These are phyloP conservation scores for Apotomis capreana DNA, from an alignment of 2,888 invertebrate genomes.

Conservation along the genomic window DNA sequence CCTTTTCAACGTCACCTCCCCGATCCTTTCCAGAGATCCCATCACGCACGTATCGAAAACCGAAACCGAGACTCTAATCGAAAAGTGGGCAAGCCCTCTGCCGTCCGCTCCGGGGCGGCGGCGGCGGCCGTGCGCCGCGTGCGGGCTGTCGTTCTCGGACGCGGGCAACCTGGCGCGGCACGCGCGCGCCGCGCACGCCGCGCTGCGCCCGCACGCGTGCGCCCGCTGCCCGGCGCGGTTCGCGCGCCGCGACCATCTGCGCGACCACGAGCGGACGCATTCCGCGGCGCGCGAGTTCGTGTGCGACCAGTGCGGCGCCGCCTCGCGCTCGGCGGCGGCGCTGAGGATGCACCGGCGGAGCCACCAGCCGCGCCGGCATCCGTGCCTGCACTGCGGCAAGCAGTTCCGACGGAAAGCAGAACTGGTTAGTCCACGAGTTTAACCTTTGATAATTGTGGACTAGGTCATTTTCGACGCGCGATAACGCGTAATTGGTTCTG, in stretches of 20 bases:
- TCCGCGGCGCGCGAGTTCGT: conserved; percentile 70
- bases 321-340: conserved; percentile 79
- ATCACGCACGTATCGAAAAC: neutral
- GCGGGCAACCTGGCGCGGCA: conserved; percentile 80
- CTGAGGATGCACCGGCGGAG: conserved; percentile 74
- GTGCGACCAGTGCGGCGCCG: conserved; percentile 81
- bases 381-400: conserved; percentile 81
- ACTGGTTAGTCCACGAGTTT: conserved; percentile 49
- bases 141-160: conserved; percentile 78
- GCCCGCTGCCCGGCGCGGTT: conserved; percentile 74
- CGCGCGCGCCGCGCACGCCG: conserved; percentile 73
- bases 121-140: conserved; percentile 78
- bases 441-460: too few relatives aligned
- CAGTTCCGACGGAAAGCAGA: conserved; percentile 81
- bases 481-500: too few relatives aligned
- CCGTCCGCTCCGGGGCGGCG: conserved; percentile 52
- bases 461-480: too few relatives aligned
- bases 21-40: conserved; percentile 20
- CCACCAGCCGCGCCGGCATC: conserved; percentile 63
- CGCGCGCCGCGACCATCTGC: conserved; percentile 73
- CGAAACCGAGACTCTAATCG: neutral
- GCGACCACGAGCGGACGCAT: conserved; percentile 80
- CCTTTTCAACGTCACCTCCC: neutral
- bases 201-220: conserved; percentile 77
- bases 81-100: neutral